These are phyloP conservation scores for Leptodirus hochenwartii DNA, from an alignment of 2,888 invertebrate species.

Conservation along the genomic window DNA sequence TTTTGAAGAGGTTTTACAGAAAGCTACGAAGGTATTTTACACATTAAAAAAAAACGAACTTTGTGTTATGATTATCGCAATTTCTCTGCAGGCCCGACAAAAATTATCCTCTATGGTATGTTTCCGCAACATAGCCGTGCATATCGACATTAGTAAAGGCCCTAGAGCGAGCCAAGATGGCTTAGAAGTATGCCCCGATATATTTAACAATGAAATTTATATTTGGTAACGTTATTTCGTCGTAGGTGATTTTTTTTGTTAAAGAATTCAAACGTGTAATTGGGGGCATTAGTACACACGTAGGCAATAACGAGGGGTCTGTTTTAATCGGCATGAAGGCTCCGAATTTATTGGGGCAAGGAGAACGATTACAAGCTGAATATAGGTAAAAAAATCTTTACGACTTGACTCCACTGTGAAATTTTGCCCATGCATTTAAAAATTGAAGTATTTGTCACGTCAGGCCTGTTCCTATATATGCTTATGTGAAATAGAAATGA, in stretches of 20 bases:
- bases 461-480: too few species aligned
- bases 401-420: not conserved
- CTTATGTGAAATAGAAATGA: too few species aligned
- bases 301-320: slow-evolving; percentile 85
- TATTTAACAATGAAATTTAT: too few species aligned
- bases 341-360: slow-evolving; percentile 77
- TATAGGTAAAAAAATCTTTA: slow-evolving; percentile 27
- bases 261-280: slow-evolving; percentile 63
- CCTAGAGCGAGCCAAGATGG: slow-evolving; percentile 59
- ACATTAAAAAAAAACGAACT: slow-evolving; percentile 1
- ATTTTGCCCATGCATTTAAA: not conserved
- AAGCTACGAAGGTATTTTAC: slow-evolving; percentile 39
- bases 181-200: too few species aligned
- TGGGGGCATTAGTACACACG: slow-evolving; percentile 71
- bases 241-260: slow-evolving; percentile 79
- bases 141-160: slow-evolving; percentile 75
- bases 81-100: slow-evolving; percentile 41
- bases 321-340: slow-evolving; percentile 53
- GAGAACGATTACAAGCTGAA: slow-evolving; percentile 64
- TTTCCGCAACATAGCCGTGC: slow-evolving; percentile 70
- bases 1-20: slow-evolving; percentile 67
- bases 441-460: not conserved
- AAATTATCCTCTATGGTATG: slow-evolving; percentile 73
- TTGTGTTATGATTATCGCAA: slow-evolving; percentile 2
- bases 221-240: too few species aligned